These are phyloP conservation scores for Ciconia maguari DNA, from an alignment of 2,113 vertebrate species.

Conservation along the genomic window DNA sequence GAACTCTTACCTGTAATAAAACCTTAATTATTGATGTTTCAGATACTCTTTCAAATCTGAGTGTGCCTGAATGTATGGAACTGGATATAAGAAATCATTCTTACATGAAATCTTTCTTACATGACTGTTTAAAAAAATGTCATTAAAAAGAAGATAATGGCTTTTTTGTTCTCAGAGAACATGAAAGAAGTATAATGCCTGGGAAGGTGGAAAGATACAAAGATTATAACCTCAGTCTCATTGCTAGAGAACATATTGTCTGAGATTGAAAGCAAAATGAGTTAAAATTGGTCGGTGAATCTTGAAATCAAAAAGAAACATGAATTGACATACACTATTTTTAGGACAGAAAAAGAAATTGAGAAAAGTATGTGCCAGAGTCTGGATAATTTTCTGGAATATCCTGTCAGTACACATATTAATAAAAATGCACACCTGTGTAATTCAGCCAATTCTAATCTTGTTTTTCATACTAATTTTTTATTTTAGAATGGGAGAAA, in stretches of 20 bases:
- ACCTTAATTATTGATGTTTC: background rate
- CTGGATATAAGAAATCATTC: background rate
- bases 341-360: background rate
- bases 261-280: constrained; percentile 6
- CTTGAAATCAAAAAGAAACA: background rate
- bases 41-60: background rate
- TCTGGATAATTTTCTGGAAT: background rate
- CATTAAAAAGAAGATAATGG: background rate
- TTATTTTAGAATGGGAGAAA: background rate
- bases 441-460: background rate
- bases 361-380: background rate
- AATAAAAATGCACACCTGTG: background rate
- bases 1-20: background rate
- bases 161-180: background rate
- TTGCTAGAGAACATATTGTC: background rate
- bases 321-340: background rate
- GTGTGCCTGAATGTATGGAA: background rate
- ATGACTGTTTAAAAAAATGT: background rate
- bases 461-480: background rate
- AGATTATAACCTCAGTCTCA: background rate
- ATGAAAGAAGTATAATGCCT: background rate
- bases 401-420: background rate
- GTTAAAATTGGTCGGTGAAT: constrained; percentile 8
- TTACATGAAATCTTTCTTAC: background rate
- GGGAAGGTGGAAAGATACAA: background rate